phyloP scores from a whole-genome alignment of 2,113 vertebrate genomes.

The Thomomys bottae region DNA sequence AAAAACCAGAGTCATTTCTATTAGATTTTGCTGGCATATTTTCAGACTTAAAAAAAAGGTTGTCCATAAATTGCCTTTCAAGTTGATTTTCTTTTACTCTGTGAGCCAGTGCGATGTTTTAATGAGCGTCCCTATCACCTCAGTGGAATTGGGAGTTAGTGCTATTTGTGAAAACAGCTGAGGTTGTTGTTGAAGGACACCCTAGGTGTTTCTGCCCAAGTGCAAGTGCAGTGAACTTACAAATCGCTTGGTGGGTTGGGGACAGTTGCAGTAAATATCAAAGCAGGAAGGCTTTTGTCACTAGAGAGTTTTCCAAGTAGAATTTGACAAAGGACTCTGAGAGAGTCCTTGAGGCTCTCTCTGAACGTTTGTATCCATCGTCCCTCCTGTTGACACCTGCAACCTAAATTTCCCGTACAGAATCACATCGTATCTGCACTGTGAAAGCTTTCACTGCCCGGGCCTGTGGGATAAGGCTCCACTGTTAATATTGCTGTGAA shows the following conservation, averaged over 20 bases:
- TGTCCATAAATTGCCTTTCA: conserved; percentile 71
- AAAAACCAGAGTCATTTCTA: conserved; percentile 67
- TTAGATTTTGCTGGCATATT: conserved; percentile 53
- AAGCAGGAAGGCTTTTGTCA: not conserved
- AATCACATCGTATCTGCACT: not conserved
- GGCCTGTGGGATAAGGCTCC: not conserved
- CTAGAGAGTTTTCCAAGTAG: conserved; percentile 6
- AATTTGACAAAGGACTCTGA: conserved; percentile 6
- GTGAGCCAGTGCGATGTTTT: conserved; percentile 32
- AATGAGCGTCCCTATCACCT: conserved; percentile 36
- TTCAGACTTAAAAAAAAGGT: conserved; percentile 67
- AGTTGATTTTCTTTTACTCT: conserved; percentile 63
- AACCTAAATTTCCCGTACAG: conserved; percentile 22
- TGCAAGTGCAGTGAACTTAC: not conserved
- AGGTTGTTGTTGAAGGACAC: conserved; percentile 34
- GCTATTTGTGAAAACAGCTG: conserved; percentile 47
- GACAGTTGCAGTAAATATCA: not conserved
- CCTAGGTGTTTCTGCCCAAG: not conserved
- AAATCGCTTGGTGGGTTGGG: not conserved
- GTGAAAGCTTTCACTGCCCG: not conserved
- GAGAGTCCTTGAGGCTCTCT: conserved; percentile 2
- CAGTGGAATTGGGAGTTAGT: conserved; percentile 40
- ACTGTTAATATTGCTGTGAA: conserved; percentile 37
- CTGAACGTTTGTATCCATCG: not conserved
- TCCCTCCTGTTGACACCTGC: not conserved